phyloP scores from a whole-genome alignment of 2,888 invertebrate species.

The Xestoiulus laeticollis region DNA sequence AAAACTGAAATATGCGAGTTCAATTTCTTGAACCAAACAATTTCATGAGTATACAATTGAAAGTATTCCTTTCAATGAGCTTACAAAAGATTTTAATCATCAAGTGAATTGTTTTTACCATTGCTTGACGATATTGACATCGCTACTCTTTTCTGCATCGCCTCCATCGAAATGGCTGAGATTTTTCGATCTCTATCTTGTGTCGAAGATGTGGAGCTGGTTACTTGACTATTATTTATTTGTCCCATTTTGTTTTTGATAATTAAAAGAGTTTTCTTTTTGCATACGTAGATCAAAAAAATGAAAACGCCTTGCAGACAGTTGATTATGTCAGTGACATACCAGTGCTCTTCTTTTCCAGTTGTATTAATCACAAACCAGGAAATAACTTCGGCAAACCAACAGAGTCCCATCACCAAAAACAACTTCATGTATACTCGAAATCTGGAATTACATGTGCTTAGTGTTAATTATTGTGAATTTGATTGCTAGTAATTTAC shows the following conservation, averaged over 20 bases:
- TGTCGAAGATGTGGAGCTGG: background rate
- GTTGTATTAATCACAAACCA: background rate
- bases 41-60: background rate
- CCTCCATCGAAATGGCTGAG: background rate
- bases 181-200: background rate
- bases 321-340: constrained; percentile 47
- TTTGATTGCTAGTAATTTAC: too few species aligned
- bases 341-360: background rate
- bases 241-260: constrained; percentile 24
- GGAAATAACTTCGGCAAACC: constrained; percentile 48
- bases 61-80: background rate
- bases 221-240: background rate
- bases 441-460: too few species aligned
- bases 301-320: constrained; percentile 44
- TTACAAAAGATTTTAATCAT: background rate
- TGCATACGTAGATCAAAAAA: constrained; percentile 49
- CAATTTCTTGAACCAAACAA: too few species aligned
- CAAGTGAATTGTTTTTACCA: background rate
- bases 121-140: background rate
- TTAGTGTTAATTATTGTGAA: too few species aligned
- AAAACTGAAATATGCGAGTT: too few species aligned
- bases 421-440: constrained; percentile 31
- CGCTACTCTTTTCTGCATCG: background rate
- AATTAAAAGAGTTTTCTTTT: background rate
- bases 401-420: constrained; percentile 43